Evolutionary conservation across 2,797 vertebrate species (phyloP), one percentile per base, ranked within the genome.

Genomic region (Bradypodion ventrale): DNA sequence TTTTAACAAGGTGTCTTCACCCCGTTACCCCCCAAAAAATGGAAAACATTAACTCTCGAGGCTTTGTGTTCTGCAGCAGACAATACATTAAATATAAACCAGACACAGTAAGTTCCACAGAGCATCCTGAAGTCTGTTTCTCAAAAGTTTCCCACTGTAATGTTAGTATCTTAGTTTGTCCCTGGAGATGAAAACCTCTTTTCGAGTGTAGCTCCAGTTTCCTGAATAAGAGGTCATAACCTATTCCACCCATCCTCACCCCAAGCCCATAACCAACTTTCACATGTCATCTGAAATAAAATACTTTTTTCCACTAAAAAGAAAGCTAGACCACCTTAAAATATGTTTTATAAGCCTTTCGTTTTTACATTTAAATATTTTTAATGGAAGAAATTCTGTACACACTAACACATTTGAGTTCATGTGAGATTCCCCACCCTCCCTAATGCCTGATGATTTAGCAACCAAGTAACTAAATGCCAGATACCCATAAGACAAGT

Each of bases 11-110:
- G 95, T 95, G 92, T 94, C 90, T 96, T 92, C 85, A 89, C 35
- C 83, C 35, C 81, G 15, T 83, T 85, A 52, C 87, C 79, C 81
- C 89, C 89, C 52, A 74, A 84, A 77, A 9, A 0, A 16, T 78
- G 46, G 70, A 68, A 83, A 52, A 74, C 79, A 75, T 63, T 77
- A 87, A 79, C 40, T 89, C 40, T 37, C 7, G 81, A 84, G 93
- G 85, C 82, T 93, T 87, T 94, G 82, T 87, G 90, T 91, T 94
- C 89, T 91, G 89, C 83, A 89, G 90, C 90, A 93, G 94, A 95
- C 92, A 95, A 89, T 72, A 93, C 15, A 77, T 87, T 92, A 97
- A 97, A 97, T 95, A 88, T 76, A 97, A 97, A 96, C 93, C 96
- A 98, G 97, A 97, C 92, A 89, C 49, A 79, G 82, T 84, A 93